phyloP scores from a whole-genome alignment of 2,113 vertebrate genomes.

The Silurus asotus region DNA sequence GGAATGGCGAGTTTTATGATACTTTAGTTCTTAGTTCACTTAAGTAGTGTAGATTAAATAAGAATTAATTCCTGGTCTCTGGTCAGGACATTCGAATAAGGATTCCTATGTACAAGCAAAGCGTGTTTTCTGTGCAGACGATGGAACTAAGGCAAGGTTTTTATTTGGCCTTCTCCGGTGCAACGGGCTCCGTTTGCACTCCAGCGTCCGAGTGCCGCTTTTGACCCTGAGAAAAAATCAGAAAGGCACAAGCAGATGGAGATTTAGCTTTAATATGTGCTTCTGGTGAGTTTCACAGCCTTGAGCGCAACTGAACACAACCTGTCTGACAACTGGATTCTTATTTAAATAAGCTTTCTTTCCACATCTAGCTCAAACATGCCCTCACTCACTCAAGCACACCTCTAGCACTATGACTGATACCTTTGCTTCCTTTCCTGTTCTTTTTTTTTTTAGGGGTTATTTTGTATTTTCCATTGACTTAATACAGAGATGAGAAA shows the following conservation, averaged over 20 bases:
- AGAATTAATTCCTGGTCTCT: slow-evolving; percentile 4
- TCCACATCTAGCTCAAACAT: slow-evolving; percentile 39
- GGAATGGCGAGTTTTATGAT: slow-evolving; percentile 7
- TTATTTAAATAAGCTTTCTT: slow-evolving; percentile 36
- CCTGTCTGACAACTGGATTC: slow-evolving; percentile 43
- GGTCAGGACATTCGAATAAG: slow-evolving; percentile 32
- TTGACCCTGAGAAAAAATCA: slow-evolving; percentile 76
- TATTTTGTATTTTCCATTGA: not conserved
- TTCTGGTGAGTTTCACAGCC: slow-evolving; percentile 21
- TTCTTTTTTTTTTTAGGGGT: not conserved
- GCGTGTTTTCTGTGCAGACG: slow-evolving; percentile 37
- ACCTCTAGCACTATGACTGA: not conserved
- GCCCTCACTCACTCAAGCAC: slow-evolving; percentile 14
- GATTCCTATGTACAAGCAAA: slow-evolving; percentile 41
- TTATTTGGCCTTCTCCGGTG: slow-evolving; percentile 90
- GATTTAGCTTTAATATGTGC: not conserved
- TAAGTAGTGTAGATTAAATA: slow-evolving; percentile 8
- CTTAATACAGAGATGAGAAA: not conserved
- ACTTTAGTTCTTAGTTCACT: slow-evolving; percentile 31
- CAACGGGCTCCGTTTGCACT: slow-evolving; percentile 87
- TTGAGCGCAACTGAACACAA: slow-evolving; percentile 44
- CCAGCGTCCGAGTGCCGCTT: slow-evolving; percentile 87
- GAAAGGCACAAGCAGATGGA: slow-evolving; percentile 10
- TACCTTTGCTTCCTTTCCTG: not conserved
- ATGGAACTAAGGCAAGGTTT: slow-evolving; percentile 34